Evolutionary conservation across 2,113 vertebrate genomes (phyloP).

Genomic region (Canis aureus): DNA sequence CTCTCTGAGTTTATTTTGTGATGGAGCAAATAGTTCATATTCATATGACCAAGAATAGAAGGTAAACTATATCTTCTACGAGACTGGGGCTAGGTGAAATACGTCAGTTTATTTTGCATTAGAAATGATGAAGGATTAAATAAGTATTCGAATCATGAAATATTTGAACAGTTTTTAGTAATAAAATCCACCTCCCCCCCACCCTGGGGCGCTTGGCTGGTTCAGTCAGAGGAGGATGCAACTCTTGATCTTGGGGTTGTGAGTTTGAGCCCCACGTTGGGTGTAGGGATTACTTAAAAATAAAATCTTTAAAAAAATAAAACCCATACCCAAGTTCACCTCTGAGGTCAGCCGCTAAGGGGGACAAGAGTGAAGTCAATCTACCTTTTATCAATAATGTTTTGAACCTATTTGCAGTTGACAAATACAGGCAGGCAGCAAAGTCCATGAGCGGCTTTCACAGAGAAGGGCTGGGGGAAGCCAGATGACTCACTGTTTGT

Average conservation of each 20-base stretch:
- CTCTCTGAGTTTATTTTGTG: slow-evolving; percentile 42
- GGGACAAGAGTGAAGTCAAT: slow-evolving; percentile 40
- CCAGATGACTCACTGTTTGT: slow-evolving; percentile 56
- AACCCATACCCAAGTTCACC: neutral
- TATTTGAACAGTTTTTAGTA: slow-evolving; percentile 41
- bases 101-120: slow-evolving; percentile 52
- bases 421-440: neutral
- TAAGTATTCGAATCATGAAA: slow-evolving; percentile 54
- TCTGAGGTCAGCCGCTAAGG: neutral
- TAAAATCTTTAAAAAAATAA: neutral
- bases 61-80: slow-evolving; percentile 35
- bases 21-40: slow-evolving; percentile 42
- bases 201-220: neutral
- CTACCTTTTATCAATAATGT: neutral
- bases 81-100: neutral
- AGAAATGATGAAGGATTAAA: slow-evolving; percentile 36
- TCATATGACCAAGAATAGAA: neutral
- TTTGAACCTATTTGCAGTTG: slow-evolving; percentile 28
- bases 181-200: slow-evolving; percentile 25
- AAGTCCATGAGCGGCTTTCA: neutral
- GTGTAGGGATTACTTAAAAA: neutral
- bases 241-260: neutral
- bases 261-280: neutral
- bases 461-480: neutral
- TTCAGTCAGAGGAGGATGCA: neutral